Evolutionary conservation across 2,888 invertebrate species (phyloP).

Genomic region (Drosophila multiciliata): DNA sequence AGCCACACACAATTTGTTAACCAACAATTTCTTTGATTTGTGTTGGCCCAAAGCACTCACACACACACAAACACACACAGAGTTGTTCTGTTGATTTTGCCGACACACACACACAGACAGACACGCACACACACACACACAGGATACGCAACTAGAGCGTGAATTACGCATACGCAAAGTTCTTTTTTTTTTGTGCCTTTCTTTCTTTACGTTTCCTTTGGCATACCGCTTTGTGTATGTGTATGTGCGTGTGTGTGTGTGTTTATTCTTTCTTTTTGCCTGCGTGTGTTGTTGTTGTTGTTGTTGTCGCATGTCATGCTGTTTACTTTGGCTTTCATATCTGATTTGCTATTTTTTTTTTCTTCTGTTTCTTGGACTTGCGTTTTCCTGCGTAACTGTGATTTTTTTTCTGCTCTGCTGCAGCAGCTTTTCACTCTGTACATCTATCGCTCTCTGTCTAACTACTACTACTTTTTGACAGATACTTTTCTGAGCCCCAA

Average conservation of each 20-base stretch:
- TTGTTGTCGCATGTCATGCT: constrained; percentile 73
- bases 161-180: constrained; percentile 81
- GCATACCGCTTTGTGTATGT: constrained; percentile 28
- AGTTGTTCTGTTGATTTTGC: constrained; percentile 64
- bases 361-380: constrained; percentile 31
- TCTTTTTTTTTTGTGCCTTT: constrained; percentile 47
- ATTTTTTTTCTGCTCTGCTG: constrained; percentile 47
- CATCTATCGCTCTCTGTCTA: constrained; percentile 6
- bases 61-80: constrained; percentile 15
- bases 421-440: constrained; percentile 35
- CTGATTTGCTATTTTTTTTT: constrained; percentile 30
- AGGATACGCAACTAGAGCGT: constrained; percentile 77
- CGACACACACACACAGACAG: constrained; percentile 42
- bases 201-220: constrained; percentile 55
- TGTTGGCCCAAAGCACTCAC: constrained; percentile 31
- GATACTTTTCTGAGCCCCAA: constrained; percentile 33
- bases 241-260: constrained; percentile 22
- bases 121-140: constrained; percentile 29
- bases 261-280: constrained; percentile 21
- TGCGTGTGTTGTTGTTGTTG: constrained; percentile 36
- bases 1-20: constrained; percentile 51
- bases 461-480: constrained; percentile 34
- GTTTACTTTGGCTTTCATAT: constrained; percentile 73
- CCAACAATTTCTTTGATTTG: constrained; percentile 50
- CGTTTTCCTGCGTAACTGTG: constrained; percentile 60